phyloP scores from a whole-genome alignment of 2,888 invertebrate species.

The Chrysomela aeneicollis region DNA sequence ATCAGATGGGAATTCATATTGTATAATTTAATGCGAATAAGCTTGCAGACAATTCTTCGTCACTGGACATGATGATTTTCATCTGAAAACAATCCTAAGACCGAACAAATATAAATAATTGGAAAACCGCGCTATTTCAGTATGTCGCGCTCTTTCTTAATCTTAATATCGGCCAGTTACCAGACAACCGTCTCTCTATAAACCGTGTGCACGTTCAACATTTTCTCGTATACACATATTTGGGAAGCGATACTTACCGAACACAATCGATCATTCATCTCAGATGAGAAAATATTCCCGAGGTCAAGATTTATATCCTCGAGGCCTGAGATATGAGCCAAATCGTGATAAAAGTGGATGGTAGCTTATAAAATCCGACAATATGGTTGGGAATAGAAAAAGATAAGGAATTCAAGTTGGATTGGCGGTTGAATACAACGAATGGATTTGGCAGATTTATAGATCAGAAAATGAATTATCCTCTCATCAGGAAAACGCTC shows the following conservation, averaged over 20 bases:
- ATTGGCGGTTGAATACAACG: neutral
- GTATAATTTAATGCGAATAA: too few species aligned
- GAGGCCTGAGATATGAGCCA: conserved; percentile 13
- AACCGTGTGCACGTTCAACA: neutral
- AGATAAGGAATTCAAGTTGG: neutral
- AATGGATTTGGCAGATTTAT: neutral
- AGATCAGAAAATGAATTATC: neutral
- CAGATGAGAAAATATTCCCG: conserved; percentile 12
- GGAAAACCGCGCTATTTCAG: too few species aligned
- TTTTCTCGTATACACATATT: neutral
- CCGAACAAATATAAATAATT: too few species aligned
- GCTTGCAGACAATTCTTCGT: too few species aligned
- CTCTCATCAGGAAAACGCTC: neutral
- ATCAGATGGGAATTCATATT: too few species aligned
- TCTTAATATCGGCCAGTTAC: too few species aligned
- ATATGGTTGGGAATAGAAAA: neutral
- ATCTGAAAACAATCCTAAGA: too few species aligned
- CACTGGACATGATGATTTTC: too few species aligned
- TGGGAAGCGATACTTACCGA: conserved; percentile 6
- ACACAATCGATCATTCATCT: conserved; percentile 14
- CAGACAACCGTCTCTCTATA: too few species aligned
- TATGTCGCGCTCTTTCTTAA: too few species aligned
- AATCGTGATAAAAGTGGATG: conserved; percentile 6
- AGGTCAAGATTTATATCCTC: conserved; percentile 16
- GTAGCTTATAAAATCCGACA: neutral